Percentiles rank a stretch among this genome's conserved stretches.
These are phyloP conservation scores for Drosophila seguyi DNA, from an alignment of 1,140 invertebrate genomes.

Conservation along the genomic window DNA sequence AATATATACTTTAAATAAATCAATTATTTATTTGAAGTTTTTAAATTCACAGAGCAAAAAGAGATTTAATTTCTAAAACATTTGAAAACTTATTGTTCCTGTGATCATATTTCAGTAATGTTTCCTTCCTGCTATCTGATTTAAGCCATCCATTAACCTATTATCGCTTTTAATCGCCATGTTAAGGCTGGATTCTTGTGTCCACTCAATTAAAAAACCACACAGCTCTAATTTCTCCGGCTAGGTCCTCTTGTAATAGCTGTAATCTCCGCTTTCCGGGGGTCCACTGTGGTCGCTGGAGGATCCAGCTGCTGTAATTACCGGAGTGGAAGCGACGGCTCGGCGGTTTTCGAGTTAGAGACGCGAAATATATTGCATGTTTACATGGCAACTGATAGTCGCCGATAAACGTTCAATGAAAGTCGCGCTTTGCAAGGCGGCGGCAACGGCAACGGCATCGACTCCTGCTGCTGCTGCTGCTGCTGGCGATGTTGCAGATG, in stretches of 20 bases:
- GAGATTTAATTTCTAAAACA: too few species aligned
- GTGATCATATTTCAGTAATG: not conserved
- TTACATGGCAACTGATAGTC: conserved; percentile 81
- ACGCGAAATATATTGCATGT: conserved; percentile 82
- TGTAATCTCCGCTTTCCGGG: conserved; percentile 26
- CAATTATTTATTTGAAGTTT: too few species aligned
- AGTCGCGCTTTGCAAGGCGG: conserved; percentile 56
- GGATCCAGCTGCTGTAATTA: conserved; percentile 54
- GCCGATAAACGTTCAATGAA: conserved; percentile 82
- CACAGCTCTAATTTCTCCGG: not conserved
- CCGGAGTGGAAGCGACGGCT: conserved; percentile 23
- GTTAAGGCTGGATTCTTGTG: not conserved
- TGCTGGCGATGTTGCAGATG: conserved; percentile 20
- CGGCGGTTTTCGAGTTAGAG: conserved; percentile 44
- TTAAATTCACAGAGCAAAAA: too few species aligned
- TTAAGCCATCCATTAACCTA: conserved; percentile 11
- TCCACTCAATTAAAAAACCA: not conserved
- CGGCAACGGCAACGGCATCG: too few species aligned
- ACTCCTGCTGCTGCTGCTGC: conserved; percentile 16
- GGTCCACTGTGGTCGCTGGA: conserved; percentile 27
- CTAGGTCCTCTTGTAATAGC: not conserved
- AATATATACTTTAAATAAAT: too few species aligned
- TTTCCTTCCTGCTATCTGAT: not conserved
- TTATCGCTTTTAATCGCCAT: conserved; percentile 21
- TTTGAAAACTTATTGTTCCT: not conserved